Evolutionary conservation across 2,113 vertebrate species (phyloP), one percentile per base, ranked within the genome.

Genomic region (Pseudopipra pipra): DNA sequence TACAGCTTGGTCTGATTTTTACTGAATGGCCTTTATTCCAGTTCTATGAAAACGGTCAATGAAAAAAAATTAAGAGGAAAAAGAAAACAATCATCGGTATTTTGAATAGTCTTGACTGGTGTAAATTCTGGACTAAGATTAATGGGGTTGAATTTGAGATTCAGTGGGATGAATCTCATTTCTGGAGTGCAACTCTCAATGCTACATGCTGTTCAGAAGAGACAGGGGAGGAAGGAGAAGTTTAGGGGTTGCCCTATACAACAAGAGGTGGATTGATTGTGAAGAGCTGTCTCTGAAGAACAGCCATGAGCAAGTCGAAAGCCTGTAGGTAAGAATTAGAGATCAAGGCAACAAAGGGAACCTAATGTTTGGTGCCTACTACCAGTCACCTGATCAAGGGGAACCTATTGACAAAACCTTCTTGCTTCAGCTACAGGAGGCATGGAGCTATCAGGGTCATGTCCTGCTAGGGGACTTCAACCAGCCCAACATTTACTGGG

Each of bases 371-470:
- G 14, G 14, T 37, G 46, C 23, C 27, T 70, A 6, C 6, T 19
- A 46, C 39, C 33, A 18, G 5, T 3, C 25, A 22, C 5, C 11
- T 35, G 37, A 70, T 27, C 9, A 7, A 37, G 27, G 17, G 11
- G 21, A 44, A 22, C 10, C 13, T 21, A 11, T 5, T 31, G 83
- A 31, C 16, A 33, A 44, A 59, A 5, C 21, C 13, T 52, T 31
- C 22, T 33, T 37, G 2, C 22, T 77, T 54, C 72, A 4, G 3
- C 25, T 20, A 9, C 31, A 14, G 52, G 2, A 43, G 44, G 14
- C 22, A 86, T 18, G 0, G 1, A 0, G 0, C 11, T 37, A 37
- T 59, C 13, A 17, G 14, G 37, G 31, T 52, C 37, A 27, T 33
- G 9, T 59, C 44, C 37, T 61, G 25, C 37, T 37, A 9, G 7